Evolutionary conservation across 2,113 vertebrate genomes (phyloP).

Genomic region (Eulemur rufifrons): DNA sequence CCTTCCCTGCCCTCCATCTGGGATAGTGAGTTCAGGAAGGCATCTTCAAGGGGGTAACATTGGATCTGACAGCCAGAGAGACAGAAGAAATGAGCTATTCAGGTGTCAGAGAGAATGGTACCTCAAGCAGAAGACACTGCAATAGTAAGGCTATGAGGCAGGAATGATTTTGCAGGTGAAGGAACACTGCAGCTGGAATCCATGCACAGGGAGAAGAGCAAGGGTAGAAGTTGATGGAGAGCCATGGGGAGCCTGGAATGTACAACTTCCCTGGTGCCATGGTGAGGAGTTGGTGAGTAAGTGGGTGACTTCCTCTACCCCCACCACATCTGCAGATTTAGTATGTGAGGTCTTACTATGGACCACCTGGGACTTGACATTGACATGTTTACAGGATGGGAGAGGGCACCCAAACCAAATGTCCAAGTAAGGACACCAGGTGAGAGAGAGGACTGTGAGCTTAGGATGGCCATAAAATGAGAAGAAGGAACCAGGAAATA

Average conservation of each 20-base stretch:
- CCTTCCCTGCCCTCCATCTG: neutral
- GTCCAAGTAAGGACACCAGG: neutral
- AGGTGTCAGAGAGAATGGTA: neutral
- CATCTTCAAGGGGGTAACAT: neutral
- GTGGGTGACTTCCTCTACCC: fast-evolving
- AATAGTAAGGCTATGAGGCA: neutral
- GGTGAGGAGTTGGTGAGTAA: neutral
- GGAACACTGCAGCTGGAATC: neutral
- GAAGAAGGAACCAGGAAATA: neutral
- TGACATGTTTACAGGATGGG: neutral
- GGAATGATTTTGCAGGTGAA: neutral
- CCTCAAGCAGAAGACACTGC: neutral
- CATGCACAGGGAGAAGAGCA: neutral
- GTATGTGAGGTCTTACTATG: neutral
- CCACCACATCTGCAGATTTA: too few relatives aligned
- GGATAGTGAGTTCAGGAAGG: neutral
- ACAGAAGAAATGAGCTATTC: neutral
- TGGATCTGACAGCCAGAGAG: neutral
- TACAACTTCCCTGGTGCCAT: fast-evolving
- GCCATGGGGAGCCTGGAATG: fast-evolving
- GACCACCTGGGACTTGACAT: neutral
- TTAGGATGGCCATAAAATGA: neutral
- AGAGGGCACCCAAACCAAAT: neutral
- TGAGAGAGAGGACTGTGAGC: fast-evolving
- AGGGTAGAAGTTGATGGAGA: neutral